Evolutionary conservation across 2,797 vertebrate species (phyloP).

Genomic region (Tangara arthus): DNA sequence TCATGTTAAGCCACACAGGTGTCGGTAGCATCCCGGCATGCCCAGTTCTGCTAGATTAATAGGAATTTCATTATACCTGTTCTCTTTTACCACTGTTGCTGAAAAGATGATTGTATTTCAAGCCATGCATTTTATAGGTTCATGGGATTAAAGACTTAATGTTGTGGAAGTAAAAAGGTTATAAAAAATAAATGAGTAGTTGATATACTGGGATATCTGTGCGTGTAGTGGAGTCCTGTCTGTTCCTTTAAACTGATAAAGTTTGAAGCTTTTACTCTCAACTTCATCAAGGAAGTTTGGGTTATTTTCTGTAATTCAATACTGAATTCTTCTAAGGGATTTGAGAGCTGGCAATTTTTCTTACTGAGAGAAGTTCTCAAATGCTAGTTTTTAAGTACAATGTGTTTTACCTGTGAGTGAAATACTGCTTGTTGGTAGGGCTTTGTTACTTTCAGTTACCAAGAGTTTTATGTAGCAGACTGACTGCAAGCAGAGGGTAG

Average conservation of each 20-base stretch:
- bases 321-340: background rate
- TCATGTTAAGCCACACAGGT: background rate
- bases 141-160: background rate
- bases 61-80: background rate
- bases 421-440: background rate
- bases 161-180: background rate
- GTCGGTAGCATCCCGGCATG: background rate
- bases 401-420: background rate
- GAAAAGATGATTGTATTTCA: background rate
- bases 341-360: background rate
- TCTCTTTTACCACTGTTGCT: background rate
- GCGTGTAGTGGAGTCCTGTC: background rate
- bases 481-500: background rate
- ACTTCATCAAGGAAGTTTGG: background rate
- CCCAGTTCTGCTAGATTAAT: background rate
- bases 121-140: background rate
- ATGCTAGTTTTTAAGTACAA: background rate
- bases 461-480: background rate
- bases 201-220: background rate
- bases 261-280: background rate
- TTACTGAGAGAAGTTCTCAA: background rate
- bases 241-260: background rate
- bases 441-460: background rate
- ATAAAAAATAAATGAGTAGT: background rate
- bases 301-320: background rate